Evolutionary conservation across 2,888 invertebrate genomes (phyloP).

Genomic region (Cataglyphis albicans): DNA sequence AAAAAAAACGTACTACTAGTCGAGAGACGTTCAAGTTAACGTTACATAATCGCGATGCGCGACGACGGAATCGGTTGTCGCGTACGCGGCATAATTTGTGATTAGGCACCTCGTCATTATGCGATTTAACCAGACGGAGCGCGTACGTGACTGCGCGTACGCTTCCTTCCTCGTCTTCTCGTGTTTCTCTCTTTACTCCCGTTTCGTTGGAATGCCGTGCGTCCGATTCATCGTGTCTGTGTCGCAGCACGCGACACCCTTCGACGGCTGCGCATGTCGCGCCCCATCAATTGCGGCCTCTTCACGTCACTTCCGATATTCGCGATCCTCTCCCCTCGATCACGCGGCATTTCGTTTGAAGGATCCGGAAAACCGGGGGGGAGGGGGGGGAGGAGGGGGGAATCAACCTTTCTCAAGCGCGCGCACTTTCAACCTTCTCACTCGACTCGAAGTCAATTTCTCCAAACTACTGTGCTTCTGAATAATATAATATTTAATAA

Average conservation of each 20-base stretch:
- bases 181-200: slow-evolving; percentile 52
- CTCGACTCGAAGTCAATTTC: not conserved
- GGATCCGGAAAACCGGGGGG: not conserved
- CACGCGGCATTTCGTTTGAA: not conserved
- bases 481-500: not conserved
- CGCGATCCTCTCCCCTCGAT: not conserved
- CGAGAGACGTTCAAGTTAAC: slow-evolving; percentile 11
- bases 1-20: too few relatives aligned
- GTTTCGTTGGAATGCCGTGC: slow-evolving; percentile 66
- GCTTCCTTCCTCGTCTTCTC: slow-evolving; percentile 60
- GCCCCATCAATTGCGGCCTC: slow-evolving; percentile 57
- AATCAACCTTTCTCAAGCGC: not conserved
- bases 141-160: slow-evolving; percentile 34
- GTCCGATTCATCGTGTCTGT: slow-evolving; percentile 59
- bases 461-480: not conserved
- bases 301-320: slow-evolving; percentile 62
- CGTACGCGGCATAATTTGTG: slow-evolving; percentile 45
- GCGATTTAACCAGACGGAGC: slow-evolving; percentile 53
- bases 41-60: slow-evolving; percentile 21
- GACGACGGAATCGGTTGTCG: slow-evolving; percentile 34
- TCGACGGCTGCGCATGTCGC: slow-evolving; percentile 46
- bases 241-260: slow-evolving; percentile 70
- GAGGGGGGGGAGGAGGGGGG: too few relatives aligned
- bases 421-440: not conserved
- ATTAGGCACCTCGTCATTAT: slow-evolving; percentile 43